phyloP scores from a whole-genome alignment of 2,888 invertebrate genomes.

The Cinara cedri region DNA sequence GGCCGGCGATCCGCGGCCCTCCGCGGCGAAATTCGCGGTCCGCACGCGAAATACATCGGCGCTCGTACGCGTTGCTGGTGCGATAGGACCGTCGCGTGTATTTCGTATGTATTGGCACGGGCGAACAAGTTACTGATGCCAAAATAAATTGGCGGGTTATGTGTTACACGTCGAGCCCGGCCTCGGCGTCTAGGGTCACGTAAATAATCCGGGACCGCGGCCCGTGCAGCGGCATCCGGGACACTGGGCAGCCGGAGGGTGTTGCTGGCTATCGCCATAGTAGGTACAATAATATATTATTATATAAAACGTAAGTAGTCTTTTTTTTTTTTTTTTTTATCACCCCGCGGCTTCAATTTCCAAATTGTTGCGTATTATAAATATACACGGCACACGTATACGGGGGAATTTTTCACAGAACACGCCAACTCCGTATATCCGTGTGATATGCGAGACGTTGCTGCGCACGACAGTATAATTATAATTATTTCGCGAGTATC shows the following conservation, averaged over 20 bases:
- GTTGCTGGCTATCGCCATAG: not conserved
- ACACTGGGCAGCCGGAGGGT: not conserved
- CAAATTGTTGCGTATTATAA: conserved; percentile 1
- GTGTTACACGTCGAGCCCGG: not conserved
- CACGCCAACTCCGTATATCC: not conserved
- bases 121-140: conserved; percentile 27
- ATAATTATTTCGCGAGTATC: no score
- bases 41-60: no score
- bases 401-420: not conserved
- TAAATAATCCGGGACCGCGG: conserved; percentile 10
- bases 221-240: no score
- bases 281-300: not conserved
- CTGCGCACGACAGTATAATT: no score
- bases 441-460: not conserved
- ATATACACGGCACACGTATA: no score
- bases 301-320: not conserved
- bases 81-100: no score
- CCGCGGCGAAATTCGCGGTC: no score
- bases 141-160: conserved; percentile 26
- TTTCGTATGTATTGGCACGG: not conserved
- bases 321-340: not conserved
- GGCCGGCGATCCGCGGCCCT: no score
- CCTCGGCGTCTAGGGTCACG: conserved; percentile 24
- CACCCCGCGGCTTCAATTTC: not conserved
- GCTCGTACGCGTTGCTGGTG: no score